A percentile compares a stretch with the other conserved stretches of the same genome.
These are phyloP conservation scores for Heliconius hortense DNA, from an alignment of 2,888 invertebrate genomes.

Conservation along the genomic window DNA sequence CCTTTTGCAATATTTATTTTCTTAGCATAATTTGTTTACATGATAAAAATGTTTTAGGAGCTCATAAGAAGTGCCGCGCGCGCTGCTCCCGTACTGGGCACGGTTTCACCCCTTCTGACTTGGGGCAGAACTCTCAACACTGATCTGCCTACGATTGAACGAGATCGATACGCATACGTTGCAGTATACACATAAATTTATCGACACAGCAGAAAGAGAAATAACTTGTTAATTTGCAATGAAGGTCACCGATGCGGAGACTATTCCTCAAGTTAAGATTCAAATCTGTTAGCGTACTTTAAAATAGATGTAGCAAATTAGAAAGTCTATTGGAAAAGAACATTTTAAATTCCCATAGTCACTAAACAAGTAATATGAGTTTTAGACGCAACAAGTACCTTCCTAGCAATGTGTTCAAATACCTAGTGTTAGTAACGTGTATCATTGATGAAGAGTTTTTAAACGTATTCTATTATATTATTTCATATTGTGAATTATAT, in stretches of 20 bases:
- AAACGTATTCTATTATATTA: slow-evolving; percentile 21
- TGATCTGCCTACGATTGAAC: slow-evolving; percentile 62
- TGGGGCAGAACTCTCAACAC: slow-evolving; percentile 78
- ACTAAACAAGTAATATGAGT: slow-evolving; percentile 19
- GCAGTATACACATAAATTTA: slow-evolving; percentile 45
- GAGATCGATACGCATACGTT: slow-evolving; percentile 69
- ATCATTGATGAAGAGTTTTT: slow-evolving; percentile 6
- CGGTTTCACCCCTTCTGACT: slow-evolving; percentile 74
- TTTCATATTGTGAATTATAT: slow-evolving; percentile 11
- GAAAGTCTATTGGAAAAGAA: background rate
- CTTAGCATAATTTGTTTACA: background rate
- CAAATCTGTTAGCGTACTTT: slow-evolving; percentile 15
- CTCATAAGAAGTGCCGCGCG: slow-evolving; percentile 69
- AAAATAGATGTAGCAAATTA: slow-evolving; percentile 10
- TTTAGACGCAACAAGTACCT: slow-evolving; percentile 42
- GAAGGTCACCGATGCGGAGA: slow-evolving; percentile 28
- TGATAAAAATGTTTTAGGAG: slow-evolving; percentile 52
- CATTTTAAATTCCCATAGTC: slow-evolving; percentile 9
- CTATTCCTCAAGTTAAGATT: slow-evolving; percentile 13
- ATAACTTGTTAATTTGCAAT: slow-evolving; percentile 23
- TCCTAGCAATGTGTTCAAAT: slow-evolving; percentile 46
- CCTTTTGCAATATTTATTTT: background rate
- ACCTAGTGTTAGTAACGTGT: slow-evolving; percentile 33
- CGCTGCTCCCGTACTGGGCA: slow-evolving; percentile 79
- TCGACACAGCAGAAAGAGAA: slow-evolving; percentile 23